Conservation (phyloP, 2,888 invertebrate species). For the Ophraella communa region DNA sequence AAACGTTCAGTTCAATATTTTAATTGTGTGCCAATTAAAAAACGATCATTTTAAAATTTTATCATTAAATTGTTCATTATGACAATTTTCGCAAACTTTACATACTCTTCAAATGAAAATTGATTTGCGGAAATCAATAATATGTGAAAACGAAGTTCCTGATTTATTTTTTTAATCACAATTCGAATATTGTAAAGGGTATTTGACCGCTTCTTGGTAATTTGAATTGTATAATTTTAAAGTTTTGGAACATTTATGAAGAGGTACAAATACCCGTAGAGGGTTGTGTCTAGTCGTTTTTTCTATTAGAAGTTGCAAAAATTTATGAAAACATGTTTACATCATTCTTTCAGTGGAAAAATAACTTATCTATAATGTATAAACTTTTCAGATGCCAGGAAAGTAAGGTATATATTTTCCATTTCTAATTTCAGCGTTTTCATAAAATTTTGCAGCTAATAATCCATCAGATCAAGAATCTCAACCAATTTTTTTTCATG, state of each 20-base stretch:
- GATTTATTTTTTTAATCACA: neutral
- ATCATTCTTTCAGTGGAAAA: neutral
- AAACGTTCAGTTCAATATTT: neutral
- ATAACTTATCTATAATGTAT: neutral
- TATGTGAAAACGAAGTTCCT: neutral
- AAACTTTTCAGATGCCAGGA: no score
- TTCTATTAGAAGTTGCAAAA: neutral
- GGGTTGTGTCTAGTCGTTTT: neutral
- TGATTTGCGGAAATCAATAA: neutral
- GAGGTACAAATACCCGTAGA: neutral
- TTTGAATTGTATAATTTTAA: neutral
- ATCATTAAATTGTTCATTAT: neutral
- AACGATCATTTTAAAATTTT: neutral
- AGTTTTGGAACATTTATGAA: neutral
- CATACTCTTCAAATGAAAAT: no score
- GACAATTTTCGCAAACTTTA: neutral
- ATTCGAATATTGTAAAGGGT: neutral
- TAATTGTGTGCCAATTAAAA: slow-evolving; percentile 1
- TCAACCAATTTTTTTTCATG: neutral
- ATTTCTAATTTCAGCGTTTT: neutral
- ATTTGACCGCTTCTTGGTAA: neutral
- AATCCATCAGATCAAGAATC: neutral
- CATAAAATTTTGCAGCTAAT: neutral
- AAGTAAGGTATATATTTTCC: no score
- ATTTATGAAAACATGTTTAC: neutral